These are phyloP conservation scores for Onthophagus taurus DNA, from an alignment of 1,140 invertebrate species.

Conservation along the genomic window DNA sequence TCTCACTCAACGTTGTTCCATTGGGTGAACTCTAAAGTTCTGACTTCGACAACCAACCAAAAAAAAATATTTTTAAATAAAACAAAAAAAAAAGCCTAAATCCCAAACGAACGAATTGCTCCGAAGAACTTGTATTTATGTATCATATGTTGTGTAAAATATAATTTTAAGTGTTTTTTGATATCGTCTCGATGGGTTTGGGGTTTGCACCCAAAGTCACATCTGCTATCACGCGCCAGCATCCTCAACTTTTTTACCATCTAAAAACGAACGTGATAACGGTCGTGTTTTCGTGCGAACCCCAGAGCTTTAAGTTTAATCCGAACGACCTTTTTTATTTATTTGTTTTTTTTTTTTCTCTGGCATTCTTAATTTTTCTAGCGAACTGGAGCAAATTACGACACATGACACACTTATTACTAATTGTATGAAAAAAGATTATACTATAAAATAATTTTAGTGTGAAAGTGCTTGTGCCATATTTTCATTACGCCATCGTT, in stretches of 20 bases:
- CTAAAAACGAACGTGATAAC: slow-evolving; percentile 2
- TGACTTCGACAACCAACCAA: slow-evolving; percentile 19
- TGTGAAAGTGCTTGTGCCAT: slow-evolving; percentile 33
- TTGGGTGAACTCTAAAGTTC: slow-evolving; percentile 29
- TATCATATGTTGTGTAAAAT: slow-evolving; percentile 29
- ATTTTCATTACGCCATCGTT: slow-evolving; percentile 26
- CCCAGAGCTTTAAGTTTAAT: slow-evolving; percentile 6
- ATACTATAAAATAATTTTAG: slow-evolving; percentile 30
- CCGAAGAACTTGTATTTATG: slow-evolving; percentile 23
- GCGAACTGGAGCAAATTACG: slow-evolving; percentile 14
- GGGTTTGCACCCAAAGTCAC: slow-evolving; percentile 2
- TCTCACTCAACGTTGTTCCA: slow-evolving; percentile 70
- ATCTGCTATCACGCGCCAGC: no score
- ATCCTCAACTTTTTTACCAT: slow-evolving; percentile 30
- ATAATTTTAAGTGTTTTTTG: slow-evolving; percentile 31
- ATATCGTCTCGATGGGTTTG: slow-evolving; percentile 17
- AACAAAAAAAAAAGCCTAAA: slow-evolving; percentile 12
- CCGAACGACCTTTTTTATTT: no score
- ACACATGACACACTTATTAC: slow-evolving; percentile 3
- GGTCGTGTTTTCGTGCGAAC: no score
- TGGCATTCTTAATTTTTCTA: slow-evolving; percentile 32
- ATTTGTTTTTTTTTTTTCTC: no score
- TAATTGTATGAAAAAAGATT: slow-evolving; percentile 29
- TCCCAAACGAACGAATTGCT: slow-evolving; percentile 35
- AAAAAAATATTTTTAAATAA: slow-evolving; percentile 9